Percentiles rank a stretch among this genome's conserved stretches.
Conservation (phyloP, 2,888 invertebrate genomes). For the Thalpophila matura region DNA sequence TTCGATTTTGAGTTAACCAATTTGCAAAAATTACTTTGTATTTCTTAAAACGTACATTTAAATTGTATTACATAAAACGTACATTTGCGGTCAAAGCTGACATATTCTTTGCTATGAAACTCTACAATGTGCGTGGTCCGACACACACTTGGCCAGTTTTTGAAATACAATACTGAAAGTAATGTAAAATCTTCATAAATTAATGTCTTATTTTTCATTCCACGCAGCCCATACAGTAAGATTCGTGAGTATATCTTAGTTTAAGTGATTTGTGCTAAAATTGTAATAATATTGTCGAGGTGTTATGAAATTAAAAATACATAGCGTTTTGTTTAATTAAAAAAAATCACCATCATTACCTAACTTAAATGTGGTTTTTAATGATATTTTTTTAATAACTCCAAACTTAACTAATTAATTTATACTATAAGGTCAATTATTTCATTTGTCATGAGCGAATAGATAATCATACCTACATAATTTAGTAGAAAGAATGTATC, state of each 20-base stretch:
- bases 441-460: slow-evolving; percentile 7
- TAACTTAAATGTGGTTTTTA: slow-evolving; percentile 39
- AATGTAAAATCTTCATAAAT: too few species aligned
- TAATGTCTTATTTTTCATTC: slow-evolving; percentile 68
- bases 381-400: slow-evolving; percentile 4
- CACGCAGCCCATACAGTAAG: slow-evolving; percentile 71
- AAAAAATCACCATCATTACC: slow-evolving; percentile 5
- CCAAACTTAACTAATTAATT: background rate
- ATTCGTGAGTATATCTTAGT: slow-evolving; percentile 72
- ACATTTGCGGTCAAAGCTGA: too few species aligned
- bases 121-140: too few species aligned
- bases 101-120: too few species aligned
- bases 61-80: too few species aligned
- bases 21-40: too few species aligned
- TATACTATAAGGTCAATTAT: background rate
- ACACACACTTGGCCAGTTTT: too few species aligned
- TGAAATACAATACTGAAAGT: too few species aligned
- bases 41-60: too few species aligned
- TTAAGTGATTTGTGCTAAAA: slow-evolving; percentile 50
- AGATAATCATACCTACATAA: background rate
- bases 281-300: slow-evolving; percentile 59
- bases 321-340: background rate
- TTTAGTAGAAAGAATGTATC: slow-evolving; percentile 1
- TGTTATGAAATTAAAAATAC: slow-evolving; percentile 27
- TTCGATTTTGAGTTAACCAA: too few species aligned